Base-by-base conservation (phyloP, 2,888 invertebrate genomes). In the Cephus pygmeus region DNA sequence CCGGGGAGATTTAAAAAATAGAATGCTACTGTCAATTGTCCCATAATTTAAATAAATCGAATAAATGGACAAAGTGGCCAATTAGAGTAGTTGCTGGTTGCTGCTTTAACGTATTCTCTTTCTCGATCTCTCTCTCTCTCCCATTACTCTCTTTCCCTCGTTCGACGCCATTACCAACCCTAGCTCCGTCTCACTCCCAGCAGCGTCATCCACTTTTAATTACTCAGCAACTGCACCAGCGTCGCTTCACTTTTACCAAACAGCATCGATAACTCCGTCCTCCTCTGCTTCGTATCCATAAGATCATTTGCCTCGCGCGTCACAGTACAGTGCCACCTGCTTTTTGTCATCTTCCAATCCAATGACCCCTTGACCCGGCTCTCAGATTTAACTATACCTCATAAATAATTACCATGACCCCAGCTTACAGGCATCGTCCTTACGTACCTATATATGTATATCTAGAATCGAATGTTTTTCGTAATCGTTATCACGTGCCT, bases 11-110 rank as follows among this genome's bases (percentile, higher is more conserved):
- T 91, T 91, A 91, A 91, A 91, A 91, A 91, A 91, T 91, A 91
- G 91, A 91, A 91, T 91, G 91, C 91, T 91, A 91, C 91, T 91
- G 91, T 91, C 91, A 91, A 91, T 91, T 91, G 91, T 91, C 91
- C 91, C 91, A 91, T 91, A 91, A 91, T 91, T 91, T 91, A 91
- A 91, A 91, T 91, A 91, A 91, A 91, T 91, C 91, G 91, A 91
- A 91, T 91, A 91, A 91, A 91, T 91, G 91, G 91, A 91, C 91
- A 91, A 91, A 91, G 91, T 91, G 91, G 91, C 90, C 91, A 91
- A 91, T 91, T 91, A 91, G 91, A 91, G 90, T 90, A 90, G 90
- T 90, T 90, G 90, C 88, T 89, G 89, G 84, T 85, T 87, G 86
- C 87, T 86, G 87, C 89, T 90, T 90, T 88, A 89, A 88, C 88